Base-by-base conservation (phyloP, 2,113 vertebrate genomes). In the Copsychus sechellarum region DNA sequence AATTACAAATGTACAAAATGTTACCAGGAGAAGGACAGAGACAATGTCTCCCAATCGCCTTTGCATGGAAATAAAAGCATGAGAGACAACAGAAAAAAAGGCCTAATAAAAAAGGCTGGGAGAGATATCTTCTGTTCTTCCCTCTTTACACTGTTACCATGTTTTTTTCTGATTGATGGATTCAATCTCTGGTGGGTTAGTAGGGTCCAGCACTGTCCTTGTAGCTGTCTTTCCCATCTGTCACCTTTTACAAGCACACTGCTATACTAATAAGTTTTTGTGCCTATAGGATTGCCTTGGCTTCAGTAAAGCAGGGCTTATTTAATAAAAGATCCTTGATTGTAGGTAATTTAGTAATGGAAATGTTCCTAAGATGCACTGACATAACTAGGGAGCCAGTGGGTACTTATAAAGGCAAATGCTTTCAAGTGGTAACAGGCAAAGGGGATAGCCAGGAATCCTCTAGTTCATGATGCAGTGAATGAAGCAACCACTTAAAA, bases 151-250 rank as follows among this genome's bases (percentile, higher is more conserved):
- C 34, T 69, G 54, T 88, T 86, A n/a, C 28, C 21, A 5, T 64
- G 54, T 23, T 50, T 92, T 87, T 81, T 88, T 73, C 86, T 95
- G 94, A 96, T 90, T 95, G 96, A 97, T 96, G 79, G 58, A 62
- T 81, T 90, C 84, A 93, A 92, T 96, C 94, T 96, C 74, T 77
- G 25, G 57, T 84, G 81, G 45, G 54, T 96, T 93, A 95, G 74
- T 65, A 43, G 69, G 86, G 62, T 95, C 90, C 19, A 15, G 50
- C 24, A 19, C 45, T 83, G 76, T 93, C 90, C 88, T 95, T 93
- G 77, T 91, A 86, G 48, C 66, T 93, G 66, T 83, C 67, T 91
- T 90, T 88, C 78, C 86, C 61, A 91, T 95, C 74, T 94, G 88
- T 90, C 95, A 96, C 60, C 78, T 90, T 91, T 94, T 91, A 91